A percentile compares a stretch with the other conserved stretches of the same genome.
phyloP scores from a whole-genome alignment of 2,797 vertebrate species.

The Chromis chromis region DNA sequence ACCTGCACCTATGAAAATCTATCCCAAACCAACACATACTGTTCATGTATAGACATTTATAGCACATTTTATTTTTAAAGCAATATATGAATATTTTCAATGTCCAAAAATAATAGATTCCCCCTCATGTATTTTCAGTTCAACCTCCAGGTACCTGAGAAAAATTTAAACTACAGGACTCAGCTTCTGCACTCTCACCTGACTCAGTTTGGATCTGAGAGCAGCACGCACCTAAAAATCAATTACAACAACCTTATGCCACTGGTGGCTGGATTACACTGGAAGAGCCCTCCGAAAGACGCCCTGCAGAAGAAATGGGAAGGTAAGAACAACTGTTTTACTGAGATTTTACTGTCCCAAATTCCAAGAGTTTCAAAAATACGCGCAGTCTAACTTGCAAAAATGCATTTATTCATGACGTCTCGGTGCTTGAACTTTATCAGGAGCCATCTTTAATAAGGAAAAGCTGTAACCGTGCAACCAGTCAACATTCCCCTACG shows the following conservation, averaged over 20 bases:
- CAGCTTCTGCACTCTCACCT: slow-evolving; percentile 85
- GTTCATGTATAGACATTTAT: neutral
- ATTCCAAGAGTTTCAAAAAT: neutral
- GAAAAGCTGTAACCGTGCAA: too few relatives aligned
- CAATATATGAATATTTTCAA: neutral
- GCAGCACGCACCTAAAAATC: slow-evolving; percentile 88
- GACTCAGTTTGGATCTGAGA: slow-evolving; percentile 78
- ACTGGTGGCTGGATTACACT: slow-evolving; percentile 85
- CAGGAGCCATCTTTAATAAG: too few relatives aligned
- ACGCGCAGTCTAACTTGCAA: too few relatives aligned
- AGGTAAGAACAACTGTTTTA: slow-evolving; percentile 74
- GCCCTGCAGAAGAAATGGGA: slow-evolving; percentile 85
- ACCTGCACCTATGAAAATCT: neutral
- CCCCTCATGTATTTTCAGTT: slow-evolving; percentile 77
- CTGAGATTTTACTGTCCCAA: neutral
- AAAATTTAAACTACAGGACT: slow-evolving; percentile 85
- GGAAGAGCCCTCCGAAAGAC: slow-evolving; percentile 83
- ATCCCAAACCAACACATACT: neutral
- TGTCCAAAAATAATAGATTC: neutral
- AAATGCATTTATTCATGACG: too few relatives aligned
- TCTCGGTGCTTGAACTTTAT: too few relatives aligned
- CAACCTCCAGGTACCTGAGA: slow-evolving; percentile 85
- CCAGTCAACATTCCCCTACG: too few relatives aligned
- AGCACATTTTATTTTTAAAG: neutral
- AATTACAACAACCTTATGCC: slow-evolving; percentile 84